Base-by-base conservation (phyloP, 2,888 invertebrate genomes). In the Diabrotica balteata region DNA sequence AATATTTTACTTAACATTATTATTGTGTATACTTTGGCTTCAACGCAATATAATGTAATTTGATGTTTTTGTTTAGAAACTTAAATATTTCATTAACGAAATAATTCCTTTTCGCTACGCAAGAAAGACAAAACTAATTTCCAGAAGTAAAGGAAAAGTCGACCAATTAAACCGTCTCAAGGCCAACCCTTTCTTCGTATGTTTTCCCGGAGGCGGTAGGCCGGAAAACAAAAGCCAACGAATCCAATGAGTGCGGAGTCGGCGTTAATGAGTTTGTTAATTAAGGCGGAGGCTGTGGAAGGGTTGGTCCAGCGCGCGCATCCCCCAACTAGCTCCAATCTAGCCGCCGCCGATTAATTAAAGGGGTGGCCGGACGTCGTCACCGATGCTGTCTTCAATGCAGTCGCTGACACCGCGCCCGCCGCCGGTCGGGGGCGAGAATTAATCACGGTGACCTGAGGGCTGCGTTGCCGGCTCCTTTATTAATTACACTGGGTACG, bases 271-370 rank as follows among this genome's bases (percentile, higher is more conserved):
- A 81, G 78, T 52, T 69, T 76, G 80, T 81, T 82, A 82, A 82
- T 82, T 82, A 80, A 79, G 81, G 81, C 82, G 81, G 81, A 80
- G 81, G 80, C 80, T 80, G 80, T 69, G 78, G 79, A 82, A 83
- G 82, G 82, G 81, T 82, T 81, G 82, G 81, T 80, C 80, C 81
- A 80, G 80, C 77, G 77, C 76, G 79, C 79, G 81, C 81, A 79
- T 78, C 76, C 70, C 86, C 86, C 86, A 86, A 86, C 86, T 86
- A 75, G 73, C 77, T 76, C 82, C 81, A 81, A 81, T 81, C 81
- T 81, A 81, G 78, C 78, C 78, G 66, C 75, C 67, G 68, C 74
- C 80, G 81, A 82, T 82, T 83, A 82, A 83, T 83, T 83, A 82
- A 69, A 82, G 82, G 82, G 82, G 81, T 79, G 81, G 81, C 76